These are phyloP conservation scores for Polylopha cassiicola DNA, from an alignment of 2,888 invertebrate species.

Conservation along the genomic window DNA sequence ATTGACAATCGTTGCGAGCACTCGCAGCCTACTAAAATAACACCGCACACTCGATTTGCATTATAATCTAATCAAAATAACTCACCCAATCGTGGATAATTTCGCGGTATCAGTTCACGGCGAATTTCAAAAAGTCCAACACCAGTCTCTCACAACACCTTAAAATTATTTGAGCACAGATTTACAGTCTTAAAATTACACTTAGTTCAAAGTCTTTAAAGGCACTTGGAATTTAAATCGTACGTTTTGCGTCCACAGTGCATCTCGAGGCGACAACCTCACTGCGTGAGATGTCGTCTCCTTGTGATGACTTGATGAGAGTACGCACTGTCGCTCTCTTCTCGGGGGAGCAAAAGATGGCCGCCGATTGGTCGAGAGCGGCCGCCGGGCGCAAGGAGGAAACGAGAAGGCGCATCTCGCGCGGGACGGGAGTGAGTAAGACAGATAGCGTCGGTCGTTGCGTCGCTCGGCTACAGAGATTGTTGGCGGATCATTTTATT, in stretches of 20 bases:
- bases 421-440: constrained; percentile 56
- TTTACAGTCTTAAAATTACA: constrained; percentile 43
- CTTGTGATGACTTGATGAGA: constrained; percentile 69
- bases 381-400: constrained; percentile 57
- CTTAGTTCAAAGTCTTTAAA: constrained; percentile 48
- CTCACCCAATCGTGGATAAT: constrained; percentile 76
- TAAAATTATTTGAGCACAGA: constrained; percentile 58
- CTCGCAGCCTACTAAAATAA: constrained; percentile 31
- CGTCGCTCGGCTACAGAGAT: constrained; percentile 67
- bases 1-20: constrained; percentile 36
- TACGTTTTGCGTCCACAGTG: constrained; percentile 40
- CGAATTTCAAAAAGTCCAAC: constrained; percentile 59
- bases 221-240: constrained; percentile 45
- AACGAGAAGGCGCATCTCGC: constrained; percentile 68
- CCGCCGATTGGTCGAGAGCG: constrained; percentile 72
- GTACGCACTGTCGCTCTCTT: constrained; percentile 76
- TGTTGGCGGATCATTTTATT: constrained; percentile 63
- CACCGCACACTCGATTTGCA: constrained; percentile 64
- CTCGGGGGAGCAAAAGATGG: constrained; percentile 76
- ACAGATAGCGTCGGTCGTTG: constrained; percentile 61
- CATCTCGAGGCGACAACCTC: constrained; percentile 69
- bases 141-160: constrained; percentile 61
- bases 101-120: constrained; percentile 64
- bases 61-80: constrained; percentile 73
- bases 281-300: constrained; percentile 73